Conservation (phyloP, 2,113 vertebrate genomes). For the Mohoua ochrocephala region DNA sequence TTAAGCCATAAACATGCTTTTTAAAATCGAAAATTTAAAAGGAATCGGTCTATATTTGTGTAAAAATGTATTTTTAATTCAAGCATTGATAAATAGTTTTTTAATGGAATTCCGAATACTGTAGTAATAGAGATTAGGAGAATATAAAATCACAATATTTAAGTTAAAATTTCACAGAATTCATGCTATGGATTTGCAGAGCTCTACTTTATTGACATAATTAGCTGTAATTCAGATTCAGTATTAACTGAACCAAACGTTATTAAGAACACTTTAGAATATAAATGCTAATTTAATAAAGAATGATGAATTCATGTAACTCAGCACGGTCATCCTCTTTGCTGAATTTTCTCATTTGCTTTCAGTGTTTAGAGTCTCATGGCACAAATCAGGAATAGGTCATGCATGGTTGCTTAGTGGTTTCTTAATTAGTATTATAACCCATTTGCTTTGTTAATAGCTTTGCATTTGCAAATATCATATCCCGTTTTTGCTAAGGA, state of each 20-base stretch:
- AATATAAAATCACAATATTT: neutral
- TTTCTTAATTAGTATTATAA: slow-evolving; percentile 43
- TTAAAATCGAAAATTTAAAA: neutral
- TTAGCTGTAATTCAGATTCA: neutral
- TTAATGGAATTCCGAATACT: neutral
- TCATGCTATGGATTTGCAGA: neutral
- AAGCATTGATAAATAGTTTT: neutral
- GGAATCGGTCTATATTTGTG: neutral
- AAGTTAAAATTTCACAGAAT: neutral
- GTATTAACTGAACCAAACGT: neutral
- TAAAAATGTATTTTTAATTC: neutral
- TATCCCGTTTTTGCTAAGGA: neutral
- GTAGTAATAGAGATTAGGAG: neutral
- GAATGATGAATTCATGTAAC: neutral
- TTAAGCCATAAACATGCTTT: neutral
- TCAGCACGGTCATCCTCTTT: neutral
- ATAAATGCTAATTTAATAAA: slow-evolving; percentile 37
- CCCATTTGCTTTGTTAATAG: slow-evolving; percentile 40
- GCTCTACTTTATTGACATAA: neutral
- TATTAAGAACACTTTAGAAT: slow-evolving; percentile 19
- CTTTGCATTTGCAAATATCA: slow-evolving; percentile 2
- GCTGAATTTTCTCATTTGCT: slow-evolving; percentile 1
- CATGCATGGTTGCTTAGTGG: neutral
- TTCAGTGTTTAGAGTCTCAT: neutral
- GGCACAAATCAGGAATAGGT: slow-evolving; percentile 4